Percentiles rank a stretch among this genome's conserved stretches.
phyloP scores from a whole-genome alignment of 2,888 invertebrate genomes.

The Steinernema scapterisci region DNA sequence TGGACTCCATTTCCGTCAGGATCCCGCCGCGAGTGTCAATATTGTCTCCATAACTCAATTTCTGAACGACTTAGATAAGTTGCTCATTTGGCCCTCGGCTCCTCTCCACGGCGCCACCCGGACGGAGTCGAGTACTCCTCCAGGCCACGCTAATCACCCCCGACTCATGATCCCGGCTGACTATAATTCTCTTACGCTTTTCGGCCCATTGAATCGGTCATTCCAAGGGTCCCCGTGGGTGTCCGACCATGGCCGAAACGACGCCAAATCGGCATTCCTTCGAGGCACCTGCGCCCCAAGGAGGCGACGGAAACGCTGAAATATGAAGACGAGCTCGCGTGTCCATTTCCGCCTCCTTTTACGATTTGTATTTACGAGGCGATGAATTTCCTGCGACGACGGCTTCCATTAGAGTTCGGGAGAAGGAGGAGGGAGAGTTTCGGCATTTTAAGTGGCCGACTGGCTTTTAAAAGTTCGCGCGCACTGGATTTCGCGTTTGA shows the following conservation, averaged over 20 bases:
- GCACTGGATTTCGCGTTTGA: too few species aligned
- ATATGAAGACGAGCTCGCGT: conserved; percentile 20
- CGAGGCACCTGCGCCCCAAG: neutral
- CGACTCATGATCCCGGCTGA: neutral
- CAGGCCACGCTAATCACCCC: neutral
- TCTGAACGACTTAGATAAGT: conserved; percentile 7
- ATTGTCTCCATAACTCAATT: conserved; percentile 18
- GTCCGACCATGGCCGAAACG: too few species aligned
- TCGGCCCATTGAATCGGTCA: neutral
- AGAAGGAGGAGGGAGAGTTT: too few species aligned
- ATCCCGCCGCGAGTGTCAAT: conserved; percentile 14
- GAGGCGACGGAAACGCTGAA: neutral
- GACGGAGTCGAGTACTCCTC: neutral
- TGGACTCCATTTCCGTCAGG: neutral
- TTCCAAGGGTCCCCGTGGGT: neutral
- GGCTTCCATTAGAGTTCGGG: conserved; percentile 23
- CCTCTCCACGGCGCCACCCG: neutral
- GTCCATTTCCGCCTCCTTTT: conserved; percentile 19
- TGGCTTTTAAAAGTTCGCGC: too few species aligned
- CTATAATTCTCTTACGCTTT: conserved; percentile 5
- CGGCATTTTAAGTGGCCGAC: too few species aligned
- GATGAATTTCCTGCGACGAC: conserved; percentile 13
- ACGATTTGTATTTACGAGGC: conserved; percentile 26
- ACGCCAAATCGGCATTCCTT: neutral
- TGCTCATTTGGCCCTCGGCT: neutral